Conservation (phyloP, 64 coral and sea anemone species). For the Hydrozoanthus tunicans region DNA sequence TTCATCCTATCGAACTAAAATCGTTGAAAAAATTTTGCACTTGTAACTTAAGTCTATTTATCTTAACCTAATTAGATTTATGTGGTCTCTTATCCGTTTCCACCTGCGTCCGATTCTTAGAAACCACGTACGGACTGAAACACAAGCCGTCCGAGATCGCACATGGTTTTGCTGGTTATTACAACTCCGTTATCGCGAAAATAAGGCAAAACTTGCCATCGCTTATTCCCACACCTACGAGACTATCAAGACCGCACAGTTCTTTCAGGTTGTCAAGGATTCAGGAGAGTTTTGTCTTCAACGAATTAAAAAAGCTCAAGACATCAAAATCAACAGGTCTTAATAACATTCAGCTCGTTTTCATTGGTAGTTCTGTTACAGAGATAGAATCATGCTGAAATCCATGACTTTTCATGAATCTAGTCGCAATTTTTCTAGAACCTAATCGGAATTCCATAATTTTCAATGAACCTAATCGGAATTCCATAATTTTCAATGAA, state of each 20-base stretch:
- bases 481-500: too few species aligned
- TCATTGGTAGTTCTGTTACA: too few species aligned
- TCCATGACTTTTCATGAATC: too few species aligned
- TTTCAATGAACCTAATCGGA: too few species aligned
- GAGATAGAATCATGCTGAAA: too few species aligned
- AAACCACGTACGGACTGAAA: background rate
- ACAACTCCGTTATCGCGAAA: background rate
- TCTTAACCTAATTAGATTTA: too few species aligned
- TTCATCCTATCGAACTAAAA: too few species aligned
- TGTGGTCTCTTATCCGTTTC: too few species aligned
- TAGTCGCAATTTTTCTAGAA: too few species aligned
- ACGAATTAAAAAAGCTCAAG: slow-evolving; percentile 54
- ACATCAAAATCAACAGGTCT: slow-evolving; percentile 54
- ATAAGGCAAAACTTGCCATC: background rate
- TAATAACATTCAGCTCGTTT: slow-evolving; percentile 37
- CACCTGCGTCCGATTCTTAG: background rate
- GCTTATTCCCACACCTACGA: background rate
- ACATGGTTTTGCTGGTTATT: background rate
- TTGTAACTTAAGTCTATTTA: too few species aligned
- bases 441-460: too few species aligned
- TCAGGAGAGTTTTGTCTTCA: slow-evolving; percentile 38
- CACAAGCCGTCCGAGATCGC: background rate
- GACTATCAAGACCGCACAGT: slow-evolving; percentile 21
- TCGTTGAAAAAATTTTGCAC: too few species aligned
- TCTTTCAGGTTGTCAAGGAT: slow-evolving; percentile 41